These are phyloP conservation scores for Chironex yamaguchii DNA, from an alignment of 30 jellyfish, hydroid and myxozoan species.

Conservation along the genomic window DNA sequence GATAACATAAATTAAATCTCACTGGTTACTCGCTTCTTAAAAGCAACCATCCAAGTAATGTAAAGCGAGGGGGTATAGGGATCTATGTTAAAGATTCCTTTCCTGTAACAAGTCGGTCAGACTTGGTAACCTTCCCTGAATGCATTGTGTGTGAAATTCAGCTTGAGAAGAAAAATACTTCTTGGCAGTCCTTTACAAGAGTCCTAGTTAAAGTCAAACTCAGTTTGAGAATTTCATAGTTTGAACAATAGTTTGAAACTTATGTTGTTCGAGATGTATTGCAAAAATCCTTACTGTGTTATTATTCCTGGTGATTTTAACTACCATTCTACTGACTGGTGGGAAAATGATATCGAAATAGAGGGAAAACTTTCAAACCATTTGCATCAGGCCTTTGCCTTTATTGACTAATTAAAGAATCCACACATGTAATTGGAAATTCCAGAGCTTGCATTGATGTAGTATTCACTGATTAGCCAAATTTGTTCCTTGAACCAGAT, in stretches of 20 bases:
- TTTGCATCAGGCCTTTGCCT: constrained; percentile 37
- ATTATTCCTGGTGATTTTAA: not conserved
- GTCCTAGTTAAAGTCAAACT: constrained; percentile 62
- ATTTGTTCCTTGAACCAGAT: constrained; percentile 41
- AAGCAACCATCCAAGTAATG: constrained; percentile 37
- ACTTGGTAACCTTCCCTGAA: too few species aligned
- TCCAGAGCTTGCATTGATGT: constrained; percentile 59
- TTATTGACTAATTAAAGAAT: constrained; percentile 15
- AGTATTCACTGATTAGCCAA: constrained; percentile 53
- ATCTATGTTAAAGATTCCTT: constrained; percentile 41
- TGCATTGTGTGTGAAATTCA: constrained; percentile 46
- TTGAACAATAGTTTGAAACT: constrained; percentile 7
- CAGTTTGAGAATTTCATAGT: constrained; percentile 47
- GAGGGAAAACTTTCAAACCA: constrained; percentile 35
- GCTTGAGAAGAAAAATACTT: constrained; percentile 31
- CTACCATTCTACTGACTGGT: constrained; percentile 21
- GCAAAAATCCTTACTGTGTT: constrained; percentile 5
- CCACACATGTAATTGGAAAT: constrained; percentile 39
- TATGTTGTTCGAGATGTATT: not conserved
- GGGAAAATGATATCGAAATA: constrained; percentile 9
- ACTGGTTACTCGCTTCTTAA: constrained; percentile 13
- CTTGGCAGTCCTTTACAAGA: constrained; percentile 32
- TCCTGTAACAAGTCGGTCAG: constrained; percentile 35
- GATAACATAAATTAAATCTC: not conserved
- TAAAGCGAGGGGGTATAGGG: constrained; percentile 51